phyloP scores from a whole-genome alignment of 2,888 invertebrate species.

The Polydrusus tereticollis region DNA sequence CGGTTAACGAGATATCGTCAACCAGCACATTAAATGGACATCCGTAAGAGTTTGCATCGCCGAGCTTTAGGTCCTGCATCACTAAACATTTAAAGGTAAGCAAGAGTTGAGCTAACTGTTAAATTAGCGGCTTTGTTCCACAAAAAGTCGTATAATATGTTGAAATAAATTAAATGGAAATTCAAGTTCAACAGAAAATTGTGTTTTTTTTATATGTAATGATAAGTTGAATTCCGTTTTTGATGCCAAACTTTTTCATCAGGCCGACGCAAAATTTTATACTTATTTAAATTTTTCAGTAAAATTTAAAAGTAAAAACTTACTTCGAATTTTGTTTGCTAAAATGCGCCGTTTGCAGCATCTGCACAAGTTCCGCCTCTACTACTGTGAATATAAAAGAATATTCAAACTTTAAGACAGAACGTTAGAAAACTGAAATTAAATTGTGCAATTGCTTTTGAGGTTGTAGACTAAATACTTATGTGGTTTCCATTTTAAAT shows the following conservation, averaged over 20 bases:
- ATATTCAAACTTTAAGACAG: background rate
- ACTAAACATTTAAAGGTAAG: too few relatives aligned
- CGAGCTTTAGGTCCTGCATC: too few relatives aligned
- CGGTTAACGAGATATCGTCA: too few relatives aligned
- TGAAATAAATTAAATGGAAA: too few relatives aligned
- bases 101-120: too few relatives aligned
- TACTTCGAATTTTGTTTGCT: slow-evolving; percentile 1
- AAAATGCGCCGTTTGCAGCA: background rate
- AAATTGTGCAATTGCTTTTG: background rate
- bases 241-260: background rate
- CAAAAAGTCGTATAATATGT: too few relatives aligned
- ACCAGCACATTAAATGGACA: too few relatives aligned
- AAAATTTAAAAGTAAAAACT: background rate
- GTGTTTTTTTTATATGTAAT: too few relatives aligned
- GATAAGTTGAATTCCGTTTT: background rate
- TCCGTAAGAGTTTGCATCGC: too few relatives aligned
- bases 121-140: too few relatives aligned
- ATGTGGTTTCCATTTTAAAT: background rate
- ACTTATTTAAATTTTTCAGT: slow-evolving; percentile 9
- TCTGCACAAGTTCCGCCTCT: background rate
- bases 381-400: background rate
- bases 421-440: background rate
- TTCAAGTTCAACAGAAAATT: too few relatives aligned
- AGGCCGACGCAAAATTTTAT: background rate
- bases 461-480: background rate